Evolutionary conservation across 2,888 invertebrate species (phyloP), one percentile per base, ranked within the genome.

Genomic region (Aspidiotus destructor): DNA sequence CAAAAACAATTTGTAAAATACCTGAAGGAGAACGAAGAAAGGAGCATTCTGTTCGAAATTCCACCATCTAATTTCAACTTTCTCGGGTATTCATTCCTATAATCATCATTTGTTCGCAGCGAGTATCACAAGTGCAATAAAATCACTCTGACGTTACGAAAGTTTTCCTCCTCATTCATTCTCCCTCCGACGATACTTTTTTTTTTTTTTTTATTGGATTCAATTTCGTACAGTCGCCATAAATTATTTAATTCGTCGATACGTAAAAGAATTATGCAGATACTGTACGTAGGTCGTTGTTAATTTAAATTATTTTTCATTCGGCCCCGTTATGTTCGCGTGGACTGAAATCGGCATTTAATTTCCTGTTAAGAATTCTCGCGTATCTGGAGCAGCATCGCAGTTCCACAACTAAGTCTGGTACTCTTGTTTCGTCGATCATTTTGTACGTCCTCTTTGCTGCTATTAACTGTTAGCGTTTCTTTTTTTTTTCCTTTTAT

Each of bases 171-270:
- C 28, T 28, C 5, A 28, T 28, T 28, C 28, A 28, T 28, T 28
- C 28, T 28, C 28, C 28, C 28, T 28, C 28, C 28, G 28, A 28
- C 28, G 28, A 28, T 28, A 28, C 28, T 28, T 28, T 28, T 28
- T 28, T 28, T 28, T 28, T 28, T 28, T 5, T 28, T 28, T 28
- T 28, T 28, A 28, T 28, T 28, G 28, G 28, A 65, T 65, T 65
- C 55, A 65, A 58, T 58, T 65, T 57, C 41, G 48, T 48, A 58
- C 57, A 65, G 17, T 17, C 58, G 58, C 52, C 44, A 58, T 65
- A 65, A 65, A 65, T 65, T 65, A 65, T 65, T 65, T 65, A 65
- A 65, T 65, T 65, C 65, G 58, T 57, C 58, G 65, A 65, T 65
- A 65, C 65, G 65, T 65, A 65, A 65, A 65, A 65, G 65, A 65